Evolutionary conservation across 2,888 invertebrate genomes (phyloP).

Genomic region (Drymonia ruficornis): DNA sequence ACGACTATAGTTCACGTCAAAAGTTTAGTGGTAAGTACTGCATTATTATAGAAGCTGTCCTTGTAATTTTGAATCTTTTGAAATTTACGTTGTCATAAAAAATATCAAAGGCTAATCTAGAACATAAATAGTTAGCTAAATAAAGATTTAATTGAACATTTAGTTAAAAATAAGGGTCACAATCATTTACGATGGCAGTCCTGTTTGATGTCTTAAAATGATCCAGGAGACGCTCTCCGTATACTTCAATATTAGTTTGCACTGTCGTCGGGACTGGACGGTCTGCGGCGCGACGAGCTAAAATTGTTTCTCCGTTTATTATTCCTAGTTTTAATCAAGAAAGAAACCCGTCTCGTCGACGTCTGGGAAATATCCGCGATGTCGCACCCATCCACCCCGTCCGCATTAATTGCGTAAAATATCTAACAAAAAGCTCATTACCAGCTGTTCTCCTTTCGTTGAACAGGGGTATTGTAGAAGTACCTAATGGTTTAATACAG

Average conservation of each 20-base stretch:
- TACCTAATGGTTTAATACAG: too few species aligned
- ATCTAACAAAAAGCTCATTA: conserved; percentile 57
- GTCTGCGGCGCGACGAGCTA: conserved; percentile 54
- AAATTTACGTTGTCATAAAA: too few species aligned
- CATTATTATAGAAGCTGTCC: too few species aligned
- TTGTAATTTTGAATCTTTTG: too few species aligned
- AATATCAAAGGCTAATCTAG: too few species aligned
- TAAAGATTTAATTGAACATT: too few species aligned
- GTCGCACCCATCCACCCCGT: conserved; percentile 54
- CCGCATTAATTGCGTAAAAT: conserved; percentile 67
- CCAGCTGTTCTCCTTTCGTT: conserved; percentile 38
- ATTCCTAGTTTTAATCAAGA: conserved; percentile 82
- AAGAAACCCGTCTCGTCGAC: conserved; percentile 56
- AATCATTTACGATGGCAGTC: too few species aligned
- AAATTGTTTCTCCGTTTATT: conserved; percentile 80
- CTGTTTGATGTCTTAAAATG: conserved; percentile 38
- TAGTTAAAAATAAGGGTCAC: too few species aligned
- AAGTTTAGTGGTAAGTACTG: too few species aligned
- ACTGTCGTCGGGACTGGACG: conserved; percentile 49
- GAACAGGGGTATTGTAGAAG: too few species aligned
- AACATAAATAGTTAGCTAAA: too few species aligned
- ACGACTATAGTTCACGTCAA: too few species aligned
- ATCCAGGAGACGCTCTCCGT: conserved; percentile 47
- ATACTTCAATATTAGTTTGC: conserved; percentile 71
- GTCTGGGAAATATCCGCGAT: conserved; percentile 65